Base-by-base conservation (phyloP, 2,113 vertebrate genomes). In the Peucedramus taeniatus region DNA sequence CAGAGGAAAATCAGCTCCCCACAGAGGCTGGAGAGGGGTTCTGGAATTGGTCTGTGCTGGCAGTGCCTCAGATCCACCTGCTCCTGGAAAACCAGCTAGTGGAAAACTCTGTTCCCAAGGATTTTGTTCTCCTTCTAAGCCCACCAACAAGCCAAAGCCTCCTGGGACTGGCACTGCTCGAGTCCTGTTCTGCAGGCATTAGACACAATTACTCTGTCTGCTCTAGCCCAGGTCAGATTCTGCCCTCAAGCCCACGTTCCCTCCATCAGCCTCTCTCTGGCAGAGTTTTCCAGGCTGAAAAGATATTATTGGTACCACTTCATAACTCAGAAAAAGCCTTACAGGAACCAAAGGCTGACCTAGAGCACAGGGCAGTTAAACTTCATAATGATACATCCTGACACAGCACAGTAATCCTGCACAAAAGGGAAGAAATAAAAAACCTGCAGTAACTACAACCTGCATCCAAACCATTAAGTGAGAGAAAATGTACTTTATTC, bases 1-100 rank as follows among this genome's bases (percentile, higher is more conserved):
- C 63, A 33, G 35, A 12, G 50, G 35, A 24, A 23, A 31, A 33
- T 1, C 4, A 11, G 42, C 13, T 2, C 24, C 76, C 37, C 80
- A 21, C 7, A 3, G 30, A 14, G 10, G 6, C 65, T 20, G 4
- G 4, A 10, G 22, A 2, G 33, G 31, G 26, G 4, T 33, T 2
- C 15, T 13, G 13, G 20, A 7, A 30, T 1, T 49, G 42, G 4
- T 21, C 42, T 15, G 3, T 2, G 28, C 20, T 5, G 42, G 18
- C 54, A 37, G 7, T 1, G 9, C 1, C 37, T 7, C 1, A 22
- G 44, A 18, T 31, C 53, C 6, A 3, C 45, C 60, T 11, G 80
- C 47, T 54, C 76, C 39, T 10, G 65, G 51, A 39, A 49, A 40
- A 11, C 1, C 56, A 42, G 77, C 22, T 0, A 21, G 3, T 1